Evolutionary conservation across 2,888 invertebrate genomes (phyloP).

Genomic region (Drosophila glabriapex): DNA sequence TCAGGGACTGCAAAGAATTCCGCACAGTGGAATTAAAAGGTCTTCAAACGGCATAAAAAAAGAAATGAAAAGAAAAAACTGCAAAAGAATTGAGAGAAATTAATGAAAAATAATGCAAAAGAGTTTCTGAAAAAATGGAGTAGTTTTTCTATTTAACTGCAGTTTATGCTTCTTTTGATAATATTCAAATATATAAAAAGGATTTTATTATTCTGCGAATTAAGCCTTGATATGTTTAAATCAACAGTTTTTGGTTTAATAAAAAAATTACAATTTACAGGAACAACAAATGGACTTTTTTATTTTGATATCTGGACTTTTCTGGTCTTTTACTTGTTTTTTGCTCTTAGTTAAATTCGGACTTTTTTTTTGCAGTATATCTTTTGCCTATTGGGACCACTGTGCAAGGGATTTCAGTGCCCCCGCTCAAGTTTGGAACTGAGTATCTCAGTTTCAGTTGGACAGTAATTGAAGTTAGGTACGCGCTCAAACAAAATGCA

Average conservation of each 20-base stretch:
- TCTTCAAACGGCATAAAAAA: neutral
- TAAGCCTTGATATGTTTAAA: neutral
- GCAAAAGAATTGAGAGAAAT: neutral
- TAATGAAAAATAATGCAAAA: no score
- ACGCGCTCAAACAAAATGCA: constrained; percentile 59
- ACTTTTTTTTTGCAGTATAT: no score
- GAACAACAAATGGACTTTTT: neutral
- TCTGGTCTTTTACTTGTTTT: neutral
- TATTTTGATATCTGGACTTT: neutral
- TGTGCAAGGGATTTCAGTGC: constrained; percentile 27
- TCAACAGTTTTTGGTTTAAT: neutral
- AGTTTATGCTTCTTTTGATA: neutral
- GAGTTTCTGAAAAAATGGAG: accelerated
- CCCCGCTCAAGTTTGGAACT: constrained; percentile 20
- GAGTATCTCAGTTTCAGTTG: constrained; percentile 36
- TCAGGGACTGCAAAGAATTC: constrained; percentile 59
- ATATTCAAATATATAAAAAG: neutral
- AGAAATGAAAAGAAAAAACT: neutral
- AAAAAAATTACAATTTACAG: neutral
- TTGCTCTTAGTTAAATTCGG: neutral
- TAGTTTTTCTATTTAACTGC: neutral
- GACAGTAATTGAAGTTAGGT: constrained; percentile 68
- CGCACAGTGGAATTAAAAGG: constrained; percentile 41
- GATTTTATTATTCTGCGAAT: neutral
- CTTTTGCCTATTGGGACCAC: neutral